Conservation (phyloP, 30 jellyfish, hydroid and myxozoan genomes). For the Cassiopea andromeda region DNA sequence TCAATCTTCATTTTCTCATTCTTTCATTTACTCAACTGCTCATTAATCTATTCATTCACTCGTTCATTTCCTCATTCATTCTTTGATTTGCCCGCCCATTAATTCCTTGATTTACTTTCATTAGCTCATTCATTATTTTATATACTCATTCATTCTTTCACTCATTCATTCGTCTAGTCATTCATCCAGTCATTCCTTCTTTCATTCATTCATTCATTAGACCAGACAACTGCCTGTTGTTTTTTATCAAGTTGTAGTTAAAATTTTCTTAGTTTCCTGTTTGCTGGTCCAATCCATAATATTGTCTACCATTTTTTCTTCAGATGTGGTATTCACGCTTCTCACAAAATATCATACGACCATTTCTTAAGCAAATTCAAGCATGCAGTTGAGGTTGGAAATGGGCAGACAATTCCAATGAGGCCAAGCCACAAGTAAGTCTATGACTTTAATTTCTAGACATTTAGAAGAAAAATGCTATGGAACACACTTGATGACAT, state of each 20-base stretch:
- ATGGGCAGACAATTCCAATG: constrained; percentile 72
- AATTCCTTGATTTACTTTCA: neutral
- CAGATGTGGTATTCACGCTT: constrained; percentile 69
- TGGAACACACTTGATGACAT: too few relatives aligned
- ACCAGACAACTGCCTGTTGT: too few relatives aligned
- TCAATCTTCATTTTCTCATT: neutral
- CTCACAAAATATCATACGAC: constrained; percentile 64
- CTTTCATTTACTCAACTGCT: too few relatives aligned
- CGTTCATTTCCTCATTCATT: too few relatives aligned
- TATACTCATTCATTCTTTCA: neutral
- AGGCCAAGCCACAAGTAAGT: constrained; percentile 72
- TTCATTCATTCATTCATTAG: too few relatives aligned
- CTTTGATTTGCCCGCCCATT: neutral
- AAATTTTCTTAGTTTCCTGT: too few relatives aligned
- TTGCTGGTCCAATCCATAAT: neutral
- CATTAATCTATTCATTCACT: too few relatives aligned
- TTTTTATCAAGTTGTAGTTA: too few relatives aligned
- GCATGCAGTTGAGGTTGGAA: constrained; percentile 51
- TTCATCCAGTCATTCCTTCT: too few relatives aligned
- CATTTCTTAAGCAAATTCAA: constrained; percentile 67
- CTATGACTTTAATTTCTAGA: neutral
- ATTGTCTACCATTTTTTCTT: neutral
- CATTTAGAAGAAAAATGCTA: neutral
- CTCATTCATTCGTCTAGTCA: neutral
- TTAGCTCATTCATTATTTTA: neutral